Evolutionary conservation across 2,113 vertebrate genomes (phyloP).

Genomic region (Baryphthengus martii): DNA sequence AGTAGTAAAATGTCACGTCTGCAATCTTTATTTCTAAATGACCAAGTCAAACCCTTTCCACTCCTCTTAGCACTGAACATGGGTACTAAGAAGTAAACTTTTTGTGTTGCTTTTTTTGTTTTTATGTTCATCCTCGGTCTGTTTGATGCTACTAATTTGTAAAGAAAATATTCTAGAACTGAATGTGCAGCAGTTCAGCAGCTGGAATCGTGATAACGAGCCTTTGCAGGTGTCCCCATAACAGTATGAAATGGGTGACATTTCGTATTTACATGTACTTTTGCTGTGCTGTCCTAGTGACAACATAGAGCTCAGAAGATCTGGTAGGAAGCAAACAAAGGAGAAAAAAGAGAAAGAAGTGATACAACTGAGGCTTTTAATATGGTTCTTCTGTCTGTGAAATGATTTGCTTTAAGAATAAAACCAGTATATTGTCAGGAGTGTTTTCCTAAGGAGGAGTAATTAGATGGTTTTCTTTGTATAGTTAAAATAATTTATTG

Average conservation of each 20-base stretch:
- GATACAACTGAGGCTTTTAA: neutral
- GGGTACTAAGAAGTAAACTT: neutral
- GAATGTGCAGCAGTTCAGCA: neutral
- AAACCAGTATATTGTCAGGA: neutral
- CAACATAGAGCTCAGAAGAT: neutral
- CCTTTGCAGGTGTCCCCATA: neutral
- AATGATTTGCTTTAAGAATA: neutral
- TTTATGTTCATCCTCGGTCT: neutral
- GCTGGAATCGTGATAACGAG: neutral
- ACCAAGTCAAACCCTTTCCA: neutral
- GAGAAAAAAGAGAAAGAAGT: neutral
- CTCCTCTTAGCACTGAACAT: neutral
- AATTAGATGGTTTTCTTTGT: neutral
- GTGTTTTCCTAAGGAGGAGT: neutral
- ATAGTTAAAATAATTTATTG: neutral
- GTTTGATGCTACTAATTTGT: neutral
- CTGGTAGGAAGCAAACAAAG: neutral
- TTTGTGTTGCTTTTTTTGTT: neutral
- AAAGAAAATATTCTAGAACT: neutral
- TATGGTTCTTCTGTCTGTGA: neutral
- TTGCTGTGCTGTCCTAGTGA: neutral
- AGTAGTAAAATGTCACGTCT: neutral
- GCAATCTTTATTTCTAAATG: neutral
- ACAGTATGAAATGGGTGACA: neutral
- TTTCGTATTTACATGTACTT: neutral